Evolutionary conservation across 2,113 vertebrate genomes (phyloP).

Genomic region (Leucoraja erinaceus): DNA sequence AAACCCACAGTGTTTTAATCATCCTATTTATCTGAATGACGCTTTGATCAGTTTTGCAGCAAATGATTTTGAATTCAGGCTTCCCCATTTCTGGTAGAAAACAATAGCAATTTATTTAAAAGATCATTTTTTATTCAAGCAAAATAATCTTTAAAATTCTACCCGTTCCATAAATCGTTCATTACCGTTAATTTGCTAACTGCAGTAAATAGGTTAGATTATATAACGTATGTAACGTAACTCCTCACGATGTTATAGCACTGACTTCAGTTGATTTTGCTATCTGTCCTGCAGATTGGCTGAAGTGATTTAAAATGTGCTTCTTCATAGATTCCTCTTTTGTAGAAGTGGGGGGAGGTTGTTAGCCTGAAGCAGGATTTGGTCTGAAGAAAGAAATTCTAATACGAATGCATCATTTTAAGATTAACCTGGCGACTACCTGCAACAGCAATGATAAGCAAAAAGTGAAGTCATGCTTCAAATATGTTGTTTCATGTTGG

Average conservation of each 20-base stretch:
- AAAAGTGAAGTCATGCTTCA: slow-evolving; percentile 28
- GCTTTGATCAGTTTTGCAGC: neutral
- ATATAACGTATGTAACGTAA: neutral
- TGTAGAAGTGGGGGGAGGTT: neutral
- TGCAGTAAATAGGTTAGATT: neutral
- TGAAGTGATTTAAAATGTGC: neutral
- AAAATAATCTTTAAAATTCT: neutral
- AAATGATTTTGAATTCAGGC: neutral
- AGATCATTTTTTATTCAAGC: neutral
- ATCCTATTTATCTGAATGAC: neutral
- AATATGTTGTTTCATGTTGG: slow-evolving; percentile 31
- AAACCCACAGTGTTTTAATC: neutral
- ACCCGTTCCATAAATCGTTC: neutral
- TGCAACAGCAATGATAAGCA: slow-evolving; percentile 18
- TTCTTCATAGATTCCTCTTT: neutral
- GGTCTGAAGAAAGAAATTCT: neutral
- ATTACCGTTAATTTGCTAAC: neutral
- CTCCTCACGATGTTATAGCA: neutral
- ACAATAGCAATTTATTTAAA: neutral
- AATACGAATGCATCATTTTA: slow-evolving; percentile 15
- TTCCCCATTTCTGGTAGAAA: neutral
- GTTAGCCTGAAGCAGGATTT: slow-evolving; percentile 25
- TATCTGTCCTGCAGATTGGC: neutral
- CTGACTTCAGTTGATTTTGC: neutral
- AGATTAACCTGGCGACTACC: slow-evolving; percentile 32